phyloP scores from a whole-genome alignment of 1,140 invertebrate species.

The Heliconius nattereri region DNA sequence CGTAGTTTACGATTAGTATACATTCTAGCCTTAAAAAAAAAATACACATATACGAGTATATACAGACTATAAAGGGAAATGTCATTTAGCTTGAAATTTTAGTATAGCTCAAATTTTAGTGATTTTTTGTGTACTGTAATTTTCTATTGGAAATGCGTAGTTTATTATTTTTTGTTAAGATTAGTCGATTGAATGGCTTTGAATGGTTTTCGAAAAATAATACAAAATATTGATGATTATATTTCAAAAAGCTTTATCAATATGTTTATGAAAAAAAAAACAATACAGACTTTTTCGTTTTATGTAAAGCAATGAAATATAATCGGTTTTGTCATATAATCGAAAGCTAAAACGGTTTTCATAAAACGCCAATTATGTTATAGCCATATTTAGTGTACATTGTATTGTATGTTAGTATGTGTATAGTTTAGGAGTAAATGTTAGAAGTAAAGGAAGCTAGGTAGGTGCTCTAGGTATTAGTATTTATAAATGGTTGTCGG shows the following conservation, averaged over 20 bases:
- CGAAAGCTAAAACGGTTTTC: background rate
- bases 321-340: background rate
- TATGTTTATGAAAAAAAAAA: background rate
- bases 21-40: background rate
- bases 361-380: conserved; percentile 28
- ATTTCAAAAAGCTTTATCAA: background rate
- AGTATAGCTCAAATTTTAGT: background rate
- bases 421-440: conserved; percentile 36
- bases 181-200: background rate
- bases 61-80: background rate
- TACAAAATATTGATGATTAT: background rate
- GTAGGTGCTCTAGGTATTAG: conserved; percentile 50
- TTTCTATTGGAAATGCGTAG: background rate
- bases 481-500: conserved; percentile 41
- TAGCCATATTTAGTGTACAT: conserved; percentile 38
- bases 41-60: background rate
- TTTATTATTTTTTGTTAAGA: background rate
- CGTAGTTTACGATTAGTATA: background rate
- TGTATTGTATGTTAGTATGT: conserved; percentile 34
- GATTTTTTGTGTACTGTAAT: background rate
- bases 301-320: background rate
- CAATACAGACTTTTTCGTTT: background rate
- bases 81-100: background rate
- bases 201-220: background rate
- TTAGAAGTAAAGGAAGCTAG: conserved; percentile 39